Conservation (phyloP, 2,113 vertebrate genomes). For the Bubo scandiacus region DNA sequence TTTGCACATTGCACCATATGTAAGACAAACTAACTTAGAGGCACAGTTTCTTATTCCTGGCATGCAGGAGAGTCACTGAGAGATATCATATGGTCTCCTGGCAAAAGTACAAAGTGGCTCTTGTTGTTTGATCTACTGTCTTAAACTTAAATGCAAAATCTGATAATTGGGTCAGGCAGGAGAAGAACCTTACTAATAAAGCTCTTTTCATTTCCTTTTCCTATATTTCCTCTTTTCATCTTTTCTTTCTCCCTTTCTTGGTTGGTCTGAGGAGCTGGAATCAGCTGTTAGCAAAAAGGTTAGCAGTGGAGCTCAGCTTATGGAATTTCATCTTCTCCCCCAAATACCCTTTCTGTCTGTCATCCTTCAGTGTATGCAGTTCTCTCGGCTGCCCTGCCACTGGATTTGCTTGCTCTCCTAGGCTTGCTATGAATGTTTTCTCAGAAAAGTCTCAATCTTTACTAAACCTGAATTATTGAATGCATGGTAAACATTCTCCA, state of each 20-base stretch:
- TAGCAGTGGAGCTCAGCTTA: background rate
- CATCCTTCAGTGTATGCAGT: background rate
- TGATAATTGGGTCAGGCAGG: constrained; percentile 86
- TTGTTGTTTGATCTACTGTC: constrained; percentile 85
- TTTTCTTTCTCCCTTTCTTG: constrained; percentile 29
- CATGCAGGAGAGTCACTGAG: constrained; percentile 78
- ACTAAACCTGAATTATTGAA: background rate
- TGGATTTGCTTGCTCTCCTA: background rate
- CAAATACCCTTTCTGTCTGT: background rate
- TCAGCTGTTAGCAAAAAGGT: constrained; percentile 13
- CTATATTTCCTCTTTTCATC: constrained; percentile 76
- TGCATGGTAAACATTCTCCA: background rate
- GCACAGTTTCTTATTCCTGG: constrained; percentile 73
- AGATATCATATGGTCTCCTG: constrained; percentile 86
- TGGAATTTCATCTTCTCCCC: constrained; percentile 1
- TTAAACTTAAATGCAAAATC: constrained; percentile 84
- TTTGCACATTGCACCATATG: constrained; percentile 70
- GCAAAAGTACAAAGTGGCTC: constrained; percentile 85
- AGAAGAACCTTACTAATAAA: constrained; percentile 81
- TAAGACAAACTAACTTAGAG: constrained; percentile 64
- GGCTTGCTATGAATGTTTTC: background rate
- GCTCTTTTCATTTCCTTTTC: constrained; percentile 85
- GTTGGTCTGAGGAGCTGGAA: constrained; percentile 23
- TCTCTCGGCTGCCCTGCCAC: background rate
- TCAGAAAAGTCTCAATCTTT: background rate